Base-by-base conservation (phyloP, 1,140 invertebrate genomes). In the Drosophila fuyamai region DNA sequence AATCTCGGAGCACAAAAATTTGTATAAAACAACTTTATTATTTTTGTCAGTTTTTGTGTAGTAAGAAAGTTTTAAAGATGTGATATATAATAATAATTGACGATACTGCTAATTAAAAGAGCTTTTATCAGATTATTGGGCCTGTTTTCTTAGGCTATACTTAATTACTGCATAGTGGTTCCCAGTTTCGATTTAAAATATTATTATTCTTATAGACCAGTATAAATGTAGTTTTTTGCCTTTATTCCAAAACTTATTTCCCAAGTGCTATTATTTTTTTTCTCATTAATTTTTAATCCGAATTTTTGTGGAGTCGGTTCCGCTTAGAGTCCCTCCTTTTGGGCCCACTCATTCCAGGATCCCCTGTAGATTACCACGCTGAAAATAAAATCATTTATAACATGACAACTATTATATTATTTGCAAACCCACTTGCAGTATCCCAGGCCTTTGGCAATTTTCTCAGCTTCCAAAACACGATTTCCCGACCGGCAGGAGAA, bases 331-430 rank as follows among this genome's bases (percentile, higher is more conserved):
- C 70, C 71, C 50, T 93, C 86, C 70, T 76, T 93, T 38, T 92
- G 91, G 41, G 93, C 93, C 94, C 97, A 93, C 94, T 97, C 79
- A 95, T 96, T 92, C 96, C 98, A 94, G 96, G 97, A 94, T 96
- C 98, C 94, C 95, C 97, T 80, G 97, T 98, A 92, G 95, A 97
- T 94, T 95, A 96, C 92, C 95, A 94, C 93, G 96, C 98, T 98
- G 93, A 67, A 95, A 95, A 27, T 13, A 23, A 38, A 10, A 55
- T 40, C 18, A 18, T 43, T 12, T 23, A 32, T 10, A 32, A 23
- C 12, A 46, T 8, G 27, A 27, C 5, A 18, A n/a, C 0, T 32
- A 16, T 18, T 32, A 9, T 35, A 12, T 0, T 2, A 40, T 46
- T 7, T n/a, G 0, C 44, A 47, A 23, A 73, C 65, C 81, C 83